phyloP scores from a whole-genome alignment of 2,797 vertebrate genomes.

The Premnoplex brunnescens region DNA sequence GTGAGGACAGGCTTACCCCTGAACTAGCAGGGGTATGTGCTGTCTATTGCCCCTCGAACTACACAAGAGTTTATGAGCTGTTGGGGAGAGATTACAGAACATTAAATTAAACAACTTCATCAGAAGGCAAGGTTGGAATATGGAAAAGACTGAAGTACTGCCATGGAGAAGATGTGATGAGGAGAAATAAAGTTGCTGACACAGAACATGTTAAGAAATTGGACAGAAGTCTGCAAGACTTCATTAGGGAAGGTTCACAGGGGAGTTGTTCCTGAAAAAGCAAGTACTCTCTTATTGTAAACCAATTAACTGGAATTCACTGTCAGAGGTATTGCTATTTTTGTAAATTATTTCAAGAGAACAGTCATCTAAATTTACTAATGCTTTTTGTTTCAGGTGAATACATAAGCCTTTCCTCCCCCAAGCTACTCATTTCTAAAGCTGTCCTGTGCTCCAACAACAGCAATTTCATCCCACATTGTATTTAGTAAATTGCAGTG shows the following conservation, averaged over 20 bases:
- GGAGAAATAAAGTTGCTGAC: not conserved
- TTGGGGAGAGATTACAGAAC: not conserved
- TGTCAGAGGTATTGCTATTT: conserved; percentile 9
- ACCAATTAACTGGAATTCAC: conserved; percentile 24
- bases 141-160: not conserved
- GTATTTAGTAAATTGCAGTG: conserved; percentile 58
- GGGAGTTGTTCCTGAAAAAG: not conserved
- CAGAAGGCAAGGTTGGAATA: not conserved
- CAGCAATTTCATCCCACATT: conserved; percentile 53
- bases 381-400: conserved; percentile 31
- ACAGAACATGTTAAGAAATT: not conserved
- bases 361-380: conserved; percentile 21
- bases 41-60: not conserved
- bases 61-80: not conserved
- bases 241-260: not conserved
- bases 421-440: conserved; percentile 18
- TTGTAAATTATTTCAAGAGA: conserved; percentile 47
- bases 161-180: not conserved
- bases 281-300: not conserved
- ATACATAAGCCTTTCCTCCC: not conserved
- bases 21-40: not conserved
- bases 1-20: not conserved
- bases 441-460: conserved; percentile 29
- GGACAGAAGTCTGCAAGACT: not conserved
- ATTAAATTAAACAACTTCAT: not conserved